Conservation (phyloP, 2,888 invertebrate species). For the Adelphocoris suturalis region DNA sequence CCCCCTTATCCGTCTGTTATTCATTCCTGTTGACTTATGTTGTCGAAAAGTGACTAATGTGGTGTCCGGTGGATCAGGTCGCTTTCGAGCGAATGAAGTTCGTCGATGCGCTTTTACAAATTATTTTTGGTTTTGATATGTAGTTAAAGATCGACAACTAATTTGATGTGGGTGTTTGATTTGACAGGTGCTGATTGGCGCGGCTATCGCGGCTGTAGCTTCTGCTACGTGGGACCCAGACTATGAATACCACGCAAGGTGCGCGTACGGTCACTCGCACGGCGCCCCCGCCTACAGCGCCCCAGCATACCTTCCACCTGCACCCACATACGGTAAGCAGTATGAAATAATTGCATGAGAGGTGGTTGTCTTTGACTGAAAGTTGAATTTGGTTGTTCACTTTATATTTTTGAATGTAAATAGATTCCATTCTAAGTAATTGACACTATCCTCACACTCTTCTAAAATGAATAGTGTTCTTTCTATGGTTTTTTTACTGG, state of each 20-base stretch:
- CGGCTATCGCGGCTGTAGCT: conserved; percentile 59
- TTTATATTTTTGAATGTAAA: no score
- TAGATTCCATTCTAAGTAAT: no score
- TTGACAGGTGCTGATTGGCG: conserved; percentile 67
- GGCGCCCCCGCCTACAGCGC: conserved; percentile 54
- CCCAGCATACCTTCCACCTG: conserved; percentile 56
- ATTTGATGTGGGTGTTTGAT: neutral
- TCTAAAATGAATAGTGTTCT: no score
- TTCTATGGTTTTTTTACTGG: no score
- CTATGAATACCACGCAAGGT: conserved; percentile 73
- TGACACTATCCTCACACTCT: no score
- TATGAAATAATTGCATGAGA: no score
- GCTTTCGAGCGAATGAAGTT: neutral
- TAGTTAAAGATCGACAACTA: neutral
- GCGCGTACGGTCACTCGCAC: conserved; percentile 72
- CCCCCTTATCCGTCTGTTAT: conserved; percentile 34
- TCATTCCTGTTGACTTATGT: conserved; percentile 63
- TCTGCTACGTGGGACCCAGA: conserved; percentile 74
- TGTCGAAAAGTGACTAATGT: conserved; percentile 56
- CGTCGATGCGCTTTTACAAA: neutral
- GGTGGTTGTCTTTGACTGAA: no score
- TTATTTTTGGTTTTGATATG: neutral
- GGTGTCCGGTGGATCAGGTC: conserved; percentile 37
- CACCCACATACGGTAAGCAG: conserved; percentile 37
- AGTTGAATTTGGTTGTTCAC: no score